Evolutionary conservation across 2,888 invertebrate genomes (phyloP).

Genomic region (Taphrorychus bicolor): DNA sequence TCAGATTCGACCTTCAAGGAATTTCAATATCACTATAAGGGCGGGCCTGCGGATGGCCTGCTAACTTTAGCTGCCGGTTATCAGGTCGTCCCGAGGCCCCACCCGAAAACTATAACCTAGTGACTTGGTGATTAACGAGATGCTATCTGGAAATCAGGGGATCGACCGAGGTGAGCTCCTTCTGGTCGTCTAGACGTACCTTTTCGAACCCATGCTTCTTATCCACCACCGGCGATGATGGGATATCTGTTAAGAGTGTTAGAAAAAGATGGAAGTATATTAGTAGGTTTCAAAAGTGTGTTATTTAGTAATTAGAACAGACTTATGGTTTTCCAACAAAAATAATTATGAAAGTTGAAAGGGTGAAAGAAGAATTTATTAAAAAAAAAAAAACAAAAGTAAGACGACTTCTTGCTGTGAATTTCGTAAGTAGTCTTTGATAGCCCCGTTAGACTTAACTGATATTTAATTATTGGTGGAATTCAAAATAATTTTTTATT

Average conservation of each 20-base stretch:
- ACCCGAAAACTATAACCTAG: neutral
- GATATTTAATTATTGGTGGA: no score
- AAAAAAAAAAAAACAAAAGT: no score
- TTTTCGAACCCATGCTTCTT: constrained; percentile 43
- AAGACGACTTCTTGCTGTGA: no score
- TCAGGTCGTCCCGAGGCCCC: no score
- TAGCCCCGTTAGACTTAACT: no score
- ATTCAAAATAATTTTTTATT: no score
- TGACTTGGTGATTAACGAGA: neutral
- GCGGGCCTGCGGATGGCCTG: neutral
- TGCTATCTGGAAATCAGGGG: constrained; percentile 32
- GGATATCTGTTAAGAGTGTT: constrained; percentile 22
- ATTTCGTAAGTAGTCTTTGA: no score
- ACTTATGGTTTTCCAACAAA: no score
- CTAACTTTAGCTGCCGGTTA: no score
- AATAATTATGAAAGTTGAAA: no score
- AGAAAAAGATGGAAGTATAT: neutral
- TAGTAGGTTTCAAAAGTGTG: neutral
- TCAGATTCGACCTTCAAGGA: neutral
- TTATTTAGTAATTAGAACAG: neutral
- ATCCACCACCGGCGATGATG: constrained; percentile 11
- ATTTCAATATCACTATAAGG: neutral
- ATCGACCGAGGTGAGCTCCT: constrained; percentile 45
- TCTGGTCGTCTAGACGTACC: constrained; percentile 45
- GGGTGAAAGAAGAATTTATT: neutral